Conservation (phyloP, 2,113 vertebrate genomes). For the Fregetta grallaria region DNA sequence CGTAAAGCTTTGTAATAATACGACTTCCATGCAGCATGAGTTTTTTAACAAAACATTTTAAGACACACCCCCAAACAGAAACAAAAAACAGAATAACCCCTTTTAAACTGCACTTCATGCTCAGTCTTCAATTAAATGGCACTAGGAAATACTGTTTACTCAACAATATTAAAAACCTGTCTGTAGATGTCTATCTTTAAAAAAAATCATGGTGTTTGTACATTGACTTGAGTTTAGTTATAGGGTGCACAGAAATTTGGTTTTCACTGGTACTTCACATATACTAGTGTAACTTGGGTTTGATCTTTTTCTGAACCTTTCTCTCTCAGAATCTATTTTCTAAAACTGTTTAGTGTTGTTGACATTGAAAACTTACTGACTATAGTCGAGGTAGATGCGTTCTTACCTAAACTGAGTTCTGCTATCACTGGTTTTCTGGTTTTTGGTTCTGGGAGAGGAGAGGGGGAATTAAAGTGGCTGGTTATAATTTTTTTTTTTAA, state of each 20-base stretch:
- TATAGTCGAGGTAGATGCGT: neutral
- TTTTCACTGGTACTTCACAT: neutral
- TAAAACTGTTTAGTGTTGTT: neutral
- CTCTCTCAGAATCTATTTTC: neutral
- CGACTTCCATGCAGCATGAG: neutral
- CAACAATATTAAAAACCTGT: neutral
- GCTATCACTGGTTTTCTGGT: neutral
- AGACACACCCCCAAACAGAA: neutral
- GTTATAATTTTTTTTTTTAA: neutral
- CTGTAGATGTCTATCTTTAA: neutral
- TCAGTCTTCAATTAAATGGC: neutral
- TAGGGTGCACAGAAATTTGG: neutral
- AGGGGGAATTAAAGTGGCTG: slow-evolving; percentile 21
- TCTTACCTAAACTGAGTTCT: neutral
- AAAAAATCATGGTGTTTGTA: neutral
- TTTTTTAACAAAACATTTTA: neutral
- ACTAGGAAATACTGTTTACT: neutral
- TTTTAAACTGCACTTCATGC: neutral
- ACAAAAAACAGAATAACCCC: neutral
- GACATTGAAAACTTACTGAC: neutral
- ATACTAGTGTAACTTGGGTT: neutral
- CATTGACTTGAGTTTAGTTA: neutral
- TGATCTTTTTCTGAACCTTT: neutral
- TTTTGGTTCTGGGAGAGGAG: neutral
- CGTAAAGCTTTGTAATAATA: slow-evolving; percentile 1